Evolutionary conservation across 2,113 vertebrate species (phyloP).

Genomic region (Sphyrna mokarran): DNA sequence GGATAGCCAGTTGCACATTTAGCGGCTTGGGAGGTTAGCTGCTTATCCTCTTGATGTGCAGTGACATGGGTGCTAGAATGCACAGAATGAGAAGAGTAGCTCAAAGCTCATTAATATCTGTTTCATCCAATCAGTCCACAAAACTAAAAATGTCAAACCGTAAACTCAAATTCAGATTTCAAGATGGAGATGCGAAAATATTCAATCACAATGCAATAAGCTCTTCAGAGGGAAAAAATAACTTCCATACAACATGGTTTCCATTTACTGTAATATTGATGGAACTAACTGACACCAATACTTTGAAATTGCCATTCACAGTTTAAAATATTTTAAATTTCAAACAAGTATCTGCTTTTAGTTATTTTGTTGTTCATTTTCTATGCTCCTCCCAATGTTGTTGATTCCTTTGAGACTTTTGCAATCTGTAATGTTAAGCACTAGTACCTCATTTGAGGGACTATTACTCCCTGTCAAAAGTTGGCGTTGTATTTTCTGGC

Average conservation of each 20-base stretch:
- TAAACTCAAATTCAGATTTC: background rate
- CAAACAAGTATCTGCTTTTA: background rate
- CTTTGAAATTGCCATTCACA: background rate
- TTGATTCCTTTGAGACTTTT: background rate
- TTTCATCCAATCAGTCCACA: background rate
- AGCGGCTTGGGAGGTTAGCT: background rate
- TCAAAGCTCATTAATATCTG: background rate
- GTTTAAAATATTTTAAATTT: background rate
- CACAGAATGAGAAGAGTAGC: background rate
- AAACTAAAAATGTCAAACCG: background rate
- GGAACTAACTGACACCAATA: background rate
- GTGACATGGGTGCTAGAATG: background rate
- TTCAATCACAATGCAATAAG: background rate
- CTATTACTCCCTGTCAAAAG: background rate
- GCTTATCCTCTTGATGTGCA: background rate
- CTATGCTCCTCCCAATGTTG: background rate
- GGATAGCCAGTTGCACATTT: background rate
- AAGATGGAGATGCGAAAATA: background rate
- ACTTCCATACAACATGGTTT: background rate
- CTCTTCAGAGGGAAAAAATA: background rate
- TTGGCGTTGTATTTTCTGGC: background rate
- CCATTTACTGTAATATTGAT: background rate
- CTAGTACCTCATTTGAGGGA: background rate
- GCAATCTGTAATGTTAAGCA: background rate
- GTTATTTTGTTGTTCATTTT: background rate